Evolutionary conservation across 2,113 vertebrate species (phyloP).

Genomic region (Tenebrosternarchus preto): DNA sequence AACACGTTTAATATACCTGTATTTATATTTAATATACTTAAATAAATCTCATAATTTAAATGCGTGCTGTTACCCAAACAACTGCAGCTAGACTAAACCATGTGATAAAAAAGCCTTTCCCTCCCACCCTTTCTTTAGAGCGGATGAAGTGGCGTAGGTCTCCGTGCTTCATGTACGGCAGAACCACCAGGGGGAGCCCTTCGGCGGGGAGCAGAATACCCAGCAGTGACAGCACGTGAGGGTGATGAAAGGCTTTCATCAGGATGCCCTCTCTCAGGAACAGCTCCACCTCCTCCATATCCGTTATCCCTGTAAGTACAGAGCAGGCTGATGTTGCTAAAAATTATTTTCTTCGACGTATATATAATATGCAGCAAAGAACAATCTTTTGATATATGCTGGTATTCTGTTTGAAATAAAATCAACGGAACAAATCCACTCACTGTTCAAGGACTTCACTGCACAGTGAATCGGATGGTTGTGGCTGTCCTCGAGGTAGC

Average conservation of each 20-base stretch:
- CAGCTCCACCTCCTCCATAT: conserved; percentile 92
- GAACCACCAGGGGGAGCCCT: conserved; percentile 87
- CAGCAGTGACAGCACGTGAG: conserved; percentile 86
- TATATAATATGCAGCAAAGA: too few relatives aligned
- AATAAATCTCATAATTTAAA: too few relatives aligned
- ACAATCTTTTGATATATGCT: too few relatives aligned
- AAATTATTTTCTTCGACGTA: too few relatives aligned
- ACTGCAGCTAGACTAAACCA: neutral
- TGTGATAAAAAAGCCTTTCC: neutral
- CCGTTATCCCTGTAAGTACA: conserved; percentile 82
- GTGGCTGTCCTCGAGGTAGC: conserved; percentile 81
- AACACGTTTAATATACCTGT: too few relatives aligned
- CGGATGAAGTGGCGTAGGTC: conserved; percentile 93
- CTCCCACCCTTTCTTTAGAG: conserved; percentile 81
- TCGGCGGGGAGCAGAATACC: conserved; percentile 86
- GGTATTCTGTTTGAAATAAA: too few relatives aligned
- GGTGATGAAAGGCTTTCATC: conserved; percentile 93
- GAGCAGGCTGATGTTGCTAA: neutral
- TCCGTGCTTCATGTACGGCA: conserved; percentile 94
- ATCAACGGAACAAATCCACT: conserved; percentile 57
- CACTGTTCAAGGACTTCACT: conserved; percentile 91
- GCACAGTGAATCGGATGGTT: conserved; percentile 86
- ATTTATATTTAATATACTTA: too few relatives aligned
- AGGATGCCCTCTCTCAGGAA: conserved; percentile 93
- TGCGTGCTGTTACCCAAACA: too few relatives aligned